Conservation (phyloP, 2,113 vertebrate species). For the Actenoides lindsayi region DNA sequence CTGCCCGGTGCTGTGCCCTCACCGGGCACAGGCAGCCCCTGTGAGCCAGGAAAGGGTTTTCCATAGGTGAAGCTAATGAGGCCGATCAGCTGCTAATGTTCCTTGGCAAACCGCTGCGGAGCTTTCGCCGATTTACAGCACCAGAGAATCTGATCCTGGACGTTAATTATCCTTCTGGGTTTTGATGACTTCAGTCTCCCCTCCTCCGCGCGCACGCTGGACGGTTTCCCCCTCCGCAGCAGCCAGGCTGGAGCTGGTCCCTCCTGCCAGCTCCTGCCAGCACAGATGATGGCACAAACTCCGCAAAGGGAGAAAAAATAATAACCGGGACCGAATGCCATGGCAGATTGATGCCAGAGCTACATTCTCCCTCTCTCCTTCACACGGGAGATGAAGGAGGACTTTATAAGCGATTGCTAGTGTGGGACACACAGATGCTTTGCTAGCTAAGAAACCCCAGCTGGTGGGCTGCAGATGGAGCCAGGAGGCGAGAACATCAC, state of each 20-base stretch:
- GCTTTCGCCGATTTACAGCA: not conserved
- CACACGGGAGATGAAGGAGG: not conserved
- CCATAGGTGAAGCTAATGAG: conserved; percentile 4
- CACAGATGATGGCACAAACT: conserved; percentile 24
- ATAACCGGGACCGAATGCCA: not conserved
- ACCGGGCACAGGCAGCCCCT: not conserved
- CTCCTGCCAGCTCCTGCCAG: conserved; percentile 24
- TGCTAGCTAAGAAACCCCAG: not conserved
- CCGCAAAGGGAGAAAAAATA: not conserved
- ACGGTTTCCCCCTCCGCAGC: not conserved
- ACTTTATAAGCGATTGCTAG: not conserved
- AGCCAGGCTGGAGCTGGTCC: not conserved
- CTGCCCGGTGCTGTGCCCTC: not conserved
- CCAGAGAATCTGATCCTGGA: not conserved
- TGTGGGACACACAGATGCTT: not conserved
- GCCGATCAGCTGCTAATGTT: not conserved
- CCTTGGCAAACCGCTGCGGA: not conserved
- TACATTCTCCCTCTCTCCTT: not conserved
- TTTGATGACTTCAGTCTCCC: not conserved
- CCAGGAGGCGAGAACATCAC: not conserved
- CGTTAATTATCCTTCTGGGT: not conserved
- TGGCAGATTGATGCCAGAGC: not conserved
- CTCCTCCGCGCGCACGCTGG: not conserved
- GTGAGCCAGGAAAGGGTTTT: not conserved
- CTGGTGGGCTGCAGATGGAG: not conserved